phyloP scores from a whole-genome alignment of 2,797 vertebrate species.

The Oceanodroma leucorhoa region DNA sequence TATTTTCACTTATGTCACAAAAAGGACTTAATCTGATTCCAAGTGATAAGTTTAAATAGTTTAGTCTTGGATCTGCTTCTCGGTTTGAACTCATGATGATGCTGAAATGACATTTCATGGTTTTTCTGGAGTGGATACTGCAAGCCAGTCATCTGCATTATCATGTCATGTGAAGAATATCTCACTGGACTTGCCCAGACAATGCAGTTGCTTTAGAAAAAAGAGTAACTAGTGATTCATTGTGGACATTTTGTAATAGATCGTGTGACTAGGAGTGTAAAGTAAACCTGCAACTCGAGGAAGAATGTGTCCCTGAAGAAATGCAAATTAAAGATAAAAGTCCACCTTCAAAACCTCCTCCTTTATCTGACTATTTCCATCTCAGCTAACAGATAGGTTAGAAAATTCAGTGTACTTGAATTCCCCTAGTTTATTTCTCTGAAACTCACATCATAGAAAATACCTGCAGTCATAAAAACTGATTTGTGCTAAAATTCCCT shows the following conservation, averaged over 20 bases:
- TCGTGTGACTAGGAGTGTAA: neutral
- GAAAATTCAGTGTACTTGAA: neutral
- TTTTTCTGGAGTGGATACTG: neutral
- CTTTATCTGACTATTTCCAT: neutral
- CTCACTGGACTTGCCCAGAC: neutral
- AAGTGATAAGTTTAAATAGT: neutral
- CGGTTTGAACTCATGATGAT: neutral
- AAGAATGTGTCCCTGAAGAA: neutral
- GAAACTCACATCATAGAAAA: neutral
- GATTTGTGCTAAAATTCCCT: neutral
- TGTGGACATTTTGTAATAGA: neutral
- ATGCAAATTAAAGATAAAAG: slow-evolving; percentile 17
- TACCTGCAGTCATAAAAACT: slow-evolving; percentile 2
- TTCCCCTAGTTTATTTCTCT: neutral
- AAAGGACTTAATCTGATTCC: neutral
- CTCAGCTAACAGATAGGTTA: neutral
- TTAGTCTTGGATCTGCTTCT: neutral
- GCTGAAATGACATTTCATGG: neutral
- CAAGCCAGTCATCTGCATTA: neutral
- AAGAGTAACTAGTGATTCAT: neutral
- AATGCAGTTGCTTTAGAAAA: neutral
- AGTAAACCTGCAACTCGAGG: neutral
- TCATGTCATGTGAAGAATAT: neutral
- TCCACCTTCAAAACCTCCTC: neutral
- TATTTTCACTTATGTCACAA: neutral